These are phyloP conservation scores for Lagocephalus sceleratus DNA, from an alignment of 2,797 vertebrate species.

Conservation along the genomic window DNA sequence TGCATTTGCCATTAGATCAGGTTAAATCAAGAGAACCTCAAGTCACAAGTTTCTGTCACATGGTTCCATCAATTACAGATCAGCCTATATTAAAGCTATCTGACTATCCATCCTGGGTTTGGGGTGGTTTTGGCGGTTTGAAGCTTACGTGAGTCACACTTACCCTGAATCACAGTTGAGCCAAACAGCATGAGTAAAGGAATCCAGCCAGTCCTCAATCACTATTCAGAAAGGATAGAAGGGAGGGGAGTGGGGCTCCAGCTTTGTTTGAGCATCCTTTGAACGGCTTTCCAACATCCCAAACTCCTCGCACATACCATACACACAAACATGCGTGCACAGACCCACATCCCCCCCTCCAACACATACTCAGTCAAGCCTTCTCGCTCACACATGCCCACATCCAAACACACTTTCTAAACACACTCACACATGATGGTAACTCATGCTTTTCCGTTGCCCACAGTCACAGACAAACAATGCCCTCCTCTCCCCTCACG, in stretches of 20 bases:
- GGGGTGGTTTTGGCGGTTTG: constrained; percentile 73
- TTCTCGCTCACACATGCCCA: constrained; percentile 64
- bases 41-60: constrained; percentile 38
- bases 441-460: constrained; percentile 81
- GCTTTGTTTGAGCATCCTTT: constrained; percentile 79
- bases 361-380: constrained; percentile 49
- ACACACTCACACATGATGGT: constrained; percentile 73
- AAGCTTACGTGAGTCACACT: constrained; percentile 65
- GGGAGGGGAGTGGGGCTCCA: constrained; percentile 37
- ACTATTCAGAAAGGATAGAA: constrained; percentile 70
- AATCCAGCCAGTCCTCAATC: constrained; percentile 72
- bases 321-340: constrained; percentile 25
- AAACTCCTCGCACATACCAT: constrained; percentile 50
- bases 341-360: constrained; percentile 41
- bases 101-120: constrained; percentile 50
- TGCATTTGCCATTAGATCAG: constrained; percentile 1
- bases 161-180: constrained; percentile 66
- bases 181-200: constrained; percentile 69
- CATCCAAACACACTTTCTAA: constrained; percentile 71
- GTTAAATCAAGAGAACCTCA: constrained; percentile 14
- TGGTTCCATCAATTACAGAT: constrained; percentile 38
- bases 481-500: constrained; percentile 74
- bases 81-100: constrained; percentile 32
- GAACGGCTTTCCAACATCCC: constrained; percentile 67
- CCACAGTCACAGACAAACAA: constrained; percentile 83